Conservation (phyloP, 2,888 invertebrate species). For the Caenorhabditis becei region DNA sequence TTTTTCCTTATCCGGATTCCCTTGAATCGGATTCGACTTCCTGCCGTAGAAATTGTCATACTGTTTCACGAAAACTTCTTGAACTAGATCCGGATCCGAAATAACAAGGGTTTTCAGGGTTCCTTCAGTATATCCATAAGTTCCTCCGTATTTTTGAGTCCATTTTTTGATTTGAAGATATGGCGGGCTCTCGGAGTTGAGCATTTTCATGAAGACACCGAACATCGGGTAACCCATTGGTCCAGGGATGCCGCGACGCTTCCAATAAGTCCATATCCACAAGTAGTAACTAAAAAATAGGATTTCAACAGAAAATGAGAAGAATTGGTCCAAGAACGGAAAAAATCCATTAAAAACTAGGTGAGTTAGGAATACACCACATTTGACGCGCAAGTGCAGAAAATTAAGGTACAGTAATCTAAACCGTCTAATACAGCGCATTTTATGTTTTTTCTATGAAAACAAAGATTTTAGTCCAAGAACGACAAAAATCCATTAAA, state of each 20-base stretch:
- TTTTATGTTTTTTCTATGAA: no score
- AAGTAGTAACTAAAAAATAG: constrained; percentile 44
- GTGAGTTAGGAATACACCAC: no score
- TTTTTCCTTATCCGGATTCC: constrained; percentile 66
- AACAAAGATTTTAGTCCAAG: no score
- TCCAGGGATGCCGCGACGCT: constrained; percentile 60
- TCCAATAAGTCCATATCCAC: constrained; percentile 63
- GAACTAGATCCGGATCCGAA: constrained; percentile 82
- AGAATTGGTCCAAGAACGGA: no score
- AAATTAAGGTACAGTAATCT: no score
- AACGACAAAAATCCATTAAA: no score
- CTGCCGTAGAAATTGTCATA: constrained; percentile 83
- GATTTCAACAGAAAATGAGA: no score
- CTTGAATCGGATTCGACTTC: constrained; percentile 79
- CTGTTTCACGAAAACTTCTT: constrained; percentile 83
- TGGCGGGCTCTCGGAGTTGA: constrained; percentile 23
- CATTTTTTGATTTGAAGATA: constrained; percentile 66
- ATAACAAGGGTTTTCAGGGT: constrained; percentile 80
- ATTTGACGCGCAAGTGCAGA: background rate
- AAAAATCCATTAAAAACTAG: no score
- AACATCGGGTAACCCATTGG: constrained; percentile 54
- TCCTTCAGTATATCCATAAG: constrained; percentile 71
- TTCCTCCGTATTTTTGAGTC: constrained; percentile 65
- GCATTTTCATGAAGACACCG: constrained; percentile 48
- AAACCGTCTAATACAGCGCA: no score